A percentile compares a stretch with the other conserved stretches of the same genome.
These are phyloP conservation scores for Pipra filicauda DNA, from an alignment of 2,113 vertebrate species.

Conservation along the genomic window DNA sequence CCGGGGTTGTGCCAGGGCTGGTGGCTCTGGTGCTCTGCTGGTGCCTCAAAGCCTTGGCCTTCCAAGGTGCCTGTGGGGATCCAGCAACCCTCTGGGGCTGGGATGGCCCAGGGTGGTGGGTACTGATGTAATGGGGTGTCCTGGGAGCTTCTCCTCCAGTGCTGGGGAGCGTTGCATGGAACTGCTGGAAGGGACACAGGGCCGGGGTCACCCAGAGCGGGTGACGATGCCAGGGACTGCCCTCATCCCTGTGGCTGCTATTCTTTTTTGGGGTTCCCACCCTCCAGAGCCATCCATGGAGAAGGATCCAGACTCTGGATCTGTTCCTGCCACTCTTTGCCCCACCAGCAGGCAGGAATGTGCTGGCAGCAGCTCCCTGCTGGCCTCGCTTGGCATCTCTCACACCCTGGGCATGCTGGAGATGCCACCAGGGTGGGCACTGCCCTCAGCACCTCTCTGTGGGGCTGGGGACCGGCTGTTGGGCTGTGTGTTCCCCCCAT, in stretches of 20 bases:
- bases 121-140: neutral
- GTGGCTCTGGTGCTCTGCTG: neutral
- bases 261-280: neutral
- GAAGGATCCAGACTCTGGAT: fast-evolving
- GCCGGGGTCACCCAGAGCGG: neutral
- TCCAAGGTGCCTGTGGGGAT: fast-evolving
- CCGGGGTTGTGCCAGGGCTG: neutral
- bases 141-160: neutral
- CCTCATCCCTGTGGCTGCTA: fast-evolving
- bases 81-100: neutral
- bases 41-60: neutral
- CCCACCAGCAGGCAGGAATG: neutral
- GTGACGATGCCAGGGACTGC: neutral
- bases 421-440: neutral
- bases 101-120: neutral
- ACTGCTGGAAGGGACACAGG: fast-evolving
- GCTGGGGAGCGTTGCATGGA: fast-evolving
- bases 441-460: neutral
- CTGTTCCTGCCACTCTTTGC: fast-evolving
- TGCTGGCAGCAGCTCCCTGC: neutral
- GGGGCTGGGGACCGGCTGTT: neutral
- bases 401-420: fast-evolving
- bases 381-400: neutral
- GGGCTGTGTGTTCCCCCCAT: neutral
- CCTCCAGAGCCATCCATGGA: neutral